Percentiles rank a stretch among this genome's conserved stretches.
Conservation (phyloP, 2,888 invertebrate genomes). For the Drosophila siamana region DNA sequence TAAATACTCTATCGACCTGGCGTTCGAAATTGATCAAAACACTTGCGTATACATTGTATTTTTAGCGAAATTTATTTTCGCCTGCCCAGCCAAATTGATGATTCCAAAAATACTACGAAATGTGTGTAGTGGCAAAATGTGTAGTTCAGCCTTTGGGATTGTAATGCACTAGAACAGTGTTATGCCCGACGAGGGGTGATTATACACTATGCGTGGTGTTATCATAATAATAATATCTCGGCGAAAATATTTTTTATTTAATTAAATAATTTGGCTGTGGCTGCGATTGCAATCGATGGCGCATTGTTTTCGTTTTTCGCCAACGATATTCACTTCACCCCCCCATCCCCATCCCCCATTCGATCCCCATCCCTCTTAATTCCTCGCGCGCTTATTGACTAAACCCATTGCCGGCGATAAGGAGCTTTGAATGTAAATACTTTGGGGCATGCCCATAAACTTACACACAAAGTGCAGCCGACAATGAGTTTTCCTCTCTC, state of each 20-base stretch:
- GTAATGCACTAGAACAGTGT: too few species aligned
- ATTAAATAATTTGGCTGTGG: constrained; percentile 54
- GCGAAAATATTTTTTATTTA: constrained; percentile 54
- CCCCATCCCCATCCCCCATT: background rate
- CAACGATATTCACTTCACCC: background rate
- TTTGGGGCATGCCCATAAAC: constrained; percentile 62
- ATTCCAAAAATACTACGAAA: too few species aligned
- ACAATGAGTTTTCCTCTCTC: constrained; percentile 1
- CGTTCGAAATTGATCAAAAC: too few species aligned
- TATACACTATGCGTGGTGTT: constrained; percentile 1
- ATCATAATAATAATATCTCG: constrained; percentile 28
- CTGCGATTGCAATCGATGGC: constrained; percentile 50
- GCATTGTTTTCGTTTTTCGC: constrained; percentile 31
- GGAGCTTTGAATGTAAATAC: constrained; percentile 28
- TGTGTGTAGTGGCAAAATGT: too few species aligned
- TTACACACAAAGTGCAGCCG: constrained; percentile 67
- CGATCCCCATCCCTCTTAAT: too few species aligned
- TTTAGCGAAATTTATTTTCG: too few species aligned
- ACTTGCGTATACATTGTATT: too few species aligned
- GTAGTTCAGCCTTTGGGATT: too few species aligned
- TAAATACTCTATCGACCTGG: background rate
- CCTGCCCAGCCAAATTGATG: too few species aligned
- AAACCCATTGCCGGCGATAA: constrained; percentile 15
- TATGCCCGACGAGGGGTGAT: background rate
- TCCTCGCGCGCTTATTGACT: background rate